Base-by-base conservation (phyloP, 2,888 invertebrate species). In the Choristoneura rosaceana region DNA sequence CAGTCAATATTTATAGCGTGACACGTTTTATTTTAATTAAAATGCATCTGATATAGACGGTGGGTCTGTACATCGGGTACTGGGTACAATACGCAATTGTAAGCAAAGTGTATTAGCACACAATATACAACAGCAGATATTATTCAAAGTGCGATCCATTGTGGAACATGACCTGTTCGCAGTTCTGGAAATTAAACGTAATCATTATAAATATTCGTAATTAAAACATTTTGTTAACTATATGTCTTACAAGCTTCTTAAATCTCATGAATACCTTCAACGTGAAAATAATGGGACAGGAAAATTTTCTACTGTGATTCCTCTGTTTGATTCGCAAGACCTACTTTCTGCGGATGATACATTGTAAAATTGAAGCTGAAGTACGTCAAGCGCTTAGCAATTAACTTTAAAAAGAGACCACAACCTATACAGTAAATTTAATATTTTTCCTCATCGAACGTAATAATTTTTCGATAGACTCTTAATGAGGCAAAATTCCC, bases 21-120 rank as follows among this genome's bases (percentile, higher is more conserved):
- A 50, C 43, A 17, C 17, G 17, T 52, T 17, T 52, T 52, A n/a
- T n/a, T 52, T 59, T 59, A 50, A 70, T 52, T 70, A 45, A 58
- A 17, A 69, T 38, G 59, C 8, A 61, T 15, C 41, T 61, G 61
- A 41, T 17, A 61, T n/a, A 7, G 52, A n/a, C 15, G 52, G 60
- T 3, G 5, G 14, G 10, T 60, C 59, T 65, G 41, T 33, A 58
- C 55, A 47, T 33, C 38, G 52, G 12, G 62, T 62, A 62, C 67
- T 60, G 25, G 33, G 34, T 62, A 67, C 61, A 71, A 61, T 67
- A 71, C 52, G 74, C 75, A 74, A 77, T 76, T 77, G 74, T 77
- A 67, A 64, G 67, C 52, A 69, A 70, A 69, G 50, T 75, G 73
- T 68, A 79, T 79, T 79, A 78, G 70, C 79, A 79, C 74, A 79